Conservation (phyloP, 1,140 invertebrate genomes). For the Melipona quadrifasciata region DNA sequence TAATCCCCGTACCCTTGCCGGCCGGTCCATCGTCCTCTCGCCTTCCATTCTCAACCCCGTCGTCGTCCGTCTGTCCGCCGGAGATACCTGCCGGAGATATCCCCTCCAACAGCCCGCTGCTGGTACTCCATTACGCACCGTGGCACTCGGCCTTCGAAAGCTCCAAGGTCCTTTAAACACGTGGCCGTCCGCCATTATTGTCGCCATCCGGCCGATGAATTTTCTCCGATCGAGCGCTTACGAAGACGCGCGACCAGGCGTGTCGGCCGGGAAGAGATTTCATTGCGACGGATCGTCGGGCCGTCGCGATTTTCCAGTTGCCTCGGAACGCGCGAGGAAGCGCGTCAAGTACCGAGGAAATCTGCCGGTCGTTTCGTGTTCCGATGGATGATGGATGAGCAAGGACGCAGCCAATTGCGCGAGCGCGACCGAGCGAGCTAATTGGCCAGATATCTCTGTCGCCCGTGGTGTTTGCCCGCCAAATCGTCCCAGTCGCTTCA, state of each 20-base stretch:
- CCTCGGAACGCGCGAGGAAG: background rate
- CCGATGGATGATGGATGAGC: background rate
- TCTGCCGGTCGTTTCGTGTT: background rate
- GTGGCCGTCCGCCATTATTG: slow-evolving; percentile 10
- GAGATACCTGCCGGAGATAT: slow-evolving; percentile 71
- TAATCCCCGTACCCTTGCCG: slow-evolving; percentile 67
- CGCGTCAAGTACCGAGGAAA: background rate
- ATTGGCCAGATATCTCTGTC: background rate
- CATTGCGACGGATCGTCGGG: background rate
- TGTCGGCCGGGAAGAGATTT: background rate
- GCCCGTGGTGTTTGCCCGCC: background rate
- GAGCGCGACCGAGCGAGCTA: background rate
- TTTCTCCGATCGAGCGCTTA: slow-evolving; percentile 36
- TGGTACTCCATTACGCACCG: slow-evolving; percentile 55
- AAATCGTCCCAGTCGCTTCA: no score
- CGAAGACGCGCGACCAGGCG: background rate
- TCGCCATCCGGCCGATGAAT: slow-evolving; percentile 30
- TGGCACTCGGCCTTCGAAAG: slow-evolving; percentile 56
- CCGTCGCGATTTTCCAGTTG: background rate
- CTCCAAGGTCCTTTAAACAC: slow-evolving; percentile 57
- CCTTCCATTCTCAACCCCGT: slow-evolving; percentile 71
- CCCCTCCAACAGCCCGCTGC: slow-evolving; percentile 40
- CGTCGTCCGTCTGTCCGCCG: slow-evolving; percentile 71
- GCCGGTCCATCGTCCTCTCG: slow-evolving; percentile 64
- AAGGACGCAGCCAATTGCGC: background rate